Percentiles rank a stretch among this genome's conserved stretches.
Evolutionary conservation across 2,113 vertebrate genomes (phyloP).

Genomic region (Romanogobio albipinnatus): DNA sequence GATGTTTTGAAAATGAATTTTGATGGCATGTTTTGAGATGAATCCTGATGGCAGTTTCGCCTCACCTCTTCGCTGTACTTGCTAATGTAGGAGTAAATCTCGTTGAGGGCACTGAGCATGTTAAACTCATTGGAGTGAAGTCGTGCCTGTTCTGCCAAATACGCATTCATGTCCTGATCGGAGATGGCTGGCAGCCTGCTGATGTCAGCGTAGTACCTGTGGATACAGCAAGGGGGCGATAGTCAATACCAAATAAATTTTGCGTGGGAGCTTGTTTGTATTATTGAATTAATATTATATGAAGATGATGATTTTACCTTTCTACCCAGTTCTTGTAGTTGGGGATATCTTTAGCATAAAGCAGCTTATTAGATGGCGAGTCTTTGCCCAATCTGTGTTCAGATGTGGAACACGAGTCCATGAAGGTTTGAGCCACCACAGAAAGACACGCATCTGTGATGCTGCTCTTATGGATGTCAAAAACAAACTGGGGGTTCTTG

Average conservation of each 20-base stretch:
- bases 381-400: slow-evolving; percentile 98
- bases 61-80: slow-evolving; percentile 97
- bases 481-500: slow-evolving; percentile 98
- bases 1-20: background rate
- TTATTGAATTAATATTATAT: background rate
- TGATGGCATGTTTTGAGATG: background rate
- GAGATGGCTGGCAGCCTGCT: slow-evolving; percentile 95
- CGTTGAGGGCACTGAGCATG: slow-evolving; percentile 95
- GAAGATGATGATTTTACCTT: slow-evolving; percentile 79
- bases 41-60: background rate
- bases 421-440: slow-evolving; percentile 97
- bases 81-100: slow-evolving; percentile 98
- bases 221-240: slow-evolving; percentile 46
- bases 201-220: slow-evolving; percentile 97
- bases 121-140: slow-evolving; percentile 94
- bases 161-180: slow-evolving; percentile 99
- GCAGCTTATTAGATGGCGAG: slow-evolving; percentile 96
- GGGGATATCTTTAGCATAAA: slow-evolving; percentile 99
- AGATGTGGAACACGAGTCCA: slow-evolving; percentile 98
- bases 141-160: slow-evolving; percentile 96
- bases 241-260: background rate
- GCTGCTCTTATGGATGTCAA: slow-evolving; percentile 99
- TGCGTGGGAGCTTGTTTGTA: background rate
- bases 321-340: slow-evolving; percentile 99
- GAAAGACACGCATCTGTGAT: slow-evolving; percentile 98